Evolutionary conservation across 2,888 invertebrate species (phyloP).

Genomic region (Drosophila meridiana): DNA sequence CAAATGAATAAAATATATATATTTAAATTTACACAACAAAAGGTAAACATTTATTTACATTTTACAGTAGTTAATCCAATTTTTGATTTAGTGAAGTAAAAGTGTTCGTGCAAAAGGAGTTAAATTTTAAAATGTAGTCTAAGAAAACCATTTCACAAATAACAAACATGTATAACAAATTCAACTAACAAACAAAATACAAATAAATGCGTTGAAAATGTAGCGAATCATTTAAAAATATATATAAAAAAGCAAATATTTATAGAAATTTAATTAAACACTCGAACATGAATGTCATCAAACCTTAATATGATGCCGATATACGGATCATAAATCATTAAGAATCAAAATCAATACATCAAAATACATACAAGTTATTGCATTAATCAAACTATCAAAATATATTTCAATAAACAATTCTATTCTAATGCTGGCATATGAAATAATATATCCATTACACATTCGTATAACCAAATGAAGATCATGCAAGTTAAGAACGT

Average conservation of each 20-base stretch:
- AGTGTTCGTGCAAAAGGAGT: conserved; percentile 44
- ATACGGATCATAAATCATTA: conserved; percentile 37
- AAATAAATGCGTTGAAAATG: conserved; percentile 51
- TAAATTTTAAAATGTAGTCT: conserved; percentile 48
- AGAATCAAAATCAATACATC: conserved; percentile 57
- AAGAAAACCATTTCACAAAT: conserved; percentile 34
- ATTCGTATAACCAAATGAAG: background rate
- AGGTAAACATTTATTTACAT: conserved; percentile 72
- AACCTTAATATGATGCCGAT: conserved; percentile 13
- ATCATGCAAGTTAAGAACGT: conserved; percentile 3
- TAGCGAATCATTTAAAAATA: conserved; percentile 42
- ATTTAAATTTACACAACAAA: conserved; percentile 66
- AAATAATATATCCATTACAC: conserved; percentile 11
- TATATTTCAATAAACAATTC: conserved; percentile 23
- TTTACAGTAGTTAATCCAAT: conserved; percentile 61
- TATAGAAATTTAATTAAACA: conserved; percentile 33
- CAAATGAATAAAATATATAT: conserved; percentile 43
- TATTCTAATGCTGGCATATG: background rate
- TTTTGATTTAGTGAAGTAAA: conserved; percentile 50
- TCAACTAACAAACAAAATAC: conserved; percentile 26
- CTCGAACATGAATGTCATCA: conserved; percentile 6
- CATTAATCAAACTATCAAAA: conserved; percentile 27
- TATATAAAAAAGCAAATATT: conserved; percentile 9
- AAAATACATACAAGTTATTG: conserved; percentile 27
- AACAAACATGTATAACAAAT: conserved; percentile 22